Evolutionary conservation across 2,888 invertebrate species (phyloP), one percentile per base, ranked within the genome.

Genomic region (Cenopis cana): DNA sequence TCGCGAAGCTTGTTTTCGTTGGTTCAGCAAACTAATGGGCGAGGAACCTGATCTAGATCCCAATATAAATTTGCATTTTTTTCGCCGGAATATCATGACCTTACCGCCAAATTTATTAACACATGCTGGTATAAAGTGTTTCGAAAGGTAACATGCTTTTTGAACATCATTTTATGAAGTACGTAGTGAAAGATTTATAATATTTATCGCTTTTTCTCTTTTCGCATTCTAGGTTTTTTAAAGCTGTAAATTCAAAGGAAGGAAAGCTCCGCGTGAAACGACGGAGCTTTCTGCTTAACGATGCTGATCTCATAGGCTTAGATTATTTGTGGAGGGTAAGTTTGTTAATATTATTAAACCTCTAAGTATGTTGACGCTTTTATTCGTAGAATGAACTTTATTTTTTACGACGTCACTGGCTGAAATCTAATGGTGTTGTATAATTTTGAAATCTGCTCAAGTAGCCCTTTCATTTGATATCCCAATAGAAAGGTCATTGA

Each of bases 11-110:
- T 99, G 99, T 89, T 99, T 99, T 91, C 97, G 98, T 81, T 99
- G 99, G 99, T 99, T 99, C 93, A 98, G 98, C 50, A 99, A 99
- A 91, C 91, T 98, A 49, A 98, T 98, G 98, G 98, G 98, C 18
- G 99, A 99, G 79, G 99, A 99, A 85, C 98, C 99, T 0, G 99
- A 99, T 89, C 92, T 99, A 68, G 99, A 99, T 91, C 99, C 99
- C 0, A 98, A 98, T 78, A 98, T 99, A 69, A 98, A 98, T 83
- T 96, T 97, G 86, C 98, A 98, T 88, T 99, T 99, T 93, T 99
- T 99, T 93, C 98, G 98, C 89, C 96, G 97, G 81, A 98, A 99
- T 85, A 97, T 99, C 78, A 94, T 99, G 78, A 97, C 97, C 83
- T 94, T 99, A 80, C 97, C 99, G 89, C 98, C 99, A 1, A 95